These are phyloP conservation scores for Acropternis orthonyx DNA, from an alignment of 2,797 vertebrate genomes.

Conservation along the genomic window DNA sequence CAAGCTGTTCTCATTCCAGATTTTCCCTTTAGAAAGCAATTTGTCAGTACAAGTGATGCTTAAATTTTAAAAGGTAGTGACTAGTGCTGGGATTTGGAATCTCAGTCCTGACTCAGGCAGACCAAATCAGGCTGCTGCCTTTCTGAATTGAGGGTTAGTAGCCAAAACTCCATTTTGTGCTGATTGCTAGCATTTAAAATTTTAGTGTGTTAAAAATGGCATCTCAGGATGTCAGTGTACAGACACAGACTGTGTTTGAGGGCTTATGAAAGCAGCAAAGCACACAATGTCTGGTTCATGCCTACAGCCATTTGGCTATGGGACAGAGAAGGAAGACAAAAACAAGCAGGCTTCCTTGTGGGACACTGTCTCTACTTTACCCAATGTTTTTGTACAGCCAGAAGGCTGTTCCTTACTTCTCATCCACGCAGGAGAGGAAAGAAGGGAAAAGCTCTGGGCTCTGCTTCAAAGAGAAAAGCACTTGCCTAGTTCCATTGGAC, in stretches of 20 bases:
- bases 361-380: not conserved
- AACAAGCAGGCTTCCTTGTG: not conserved
- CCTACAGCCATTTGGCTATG: not conserved
- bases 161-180: not conserved
- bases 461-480: not conserved
- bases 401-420: not conserved
- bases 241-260: not conserved
- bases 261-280: not conserved
- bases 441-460: not conserved
- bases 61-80: not conserved
- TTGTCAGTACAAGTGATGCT: not conserved
- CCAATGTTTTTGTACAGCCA: not conserved
- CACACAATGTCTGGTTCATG: not conserved
- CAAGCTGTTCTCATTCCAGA: not conserved
- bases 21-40: constrained; percentile 4
- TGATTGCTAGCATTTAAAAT: not conserved
- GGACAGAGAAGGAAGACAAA: not conserved
- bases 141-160: not conserved
- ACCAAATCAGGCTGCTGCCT: not conserved
- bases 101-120: not conserved
- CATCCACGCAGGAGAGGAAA: not conserved
- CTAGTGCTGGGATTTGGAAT: constrained; percentile 4
- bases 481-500: not conserved
- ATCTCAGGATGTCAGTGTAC: not conserved
- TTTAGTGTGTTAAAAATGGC: not conserved